Percentiles rank a stretch among this genome's conserved stretches.
Evolutionary conservation across 2,113 vertebrate species (phyloP).

Genomic region (Cnemophilus loriae): DNA sequence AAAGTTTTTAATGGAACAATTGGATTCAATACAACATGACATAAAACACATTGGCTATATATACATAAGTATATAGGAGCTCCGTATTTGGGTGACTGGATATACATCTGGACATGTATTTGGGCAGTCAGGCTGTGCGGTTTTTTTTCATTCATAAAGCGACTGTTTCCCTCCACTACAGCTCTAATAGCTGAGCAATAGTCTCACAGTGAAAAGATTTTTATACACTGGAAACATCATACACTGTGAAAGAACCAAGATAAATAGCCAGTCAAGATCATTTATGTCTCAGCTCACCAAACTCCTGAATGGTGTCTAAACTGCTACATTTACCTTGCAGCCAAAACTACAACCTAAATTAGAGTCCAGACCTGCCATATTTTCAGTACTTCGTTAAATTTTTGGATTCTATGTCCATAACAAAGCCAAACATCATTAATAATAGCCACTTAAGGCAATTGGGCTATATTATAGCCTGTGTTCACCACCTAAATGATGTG

Average conservation of each 20-base stretch:
- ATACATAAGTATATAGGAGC: neutral
- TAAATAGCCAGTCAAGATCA: neutral
- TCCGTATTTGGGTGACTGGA: neutral
- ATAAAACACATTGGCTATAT: neutral
- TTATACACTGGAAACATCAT: neutral
- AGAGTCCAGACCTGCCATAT: neutral
- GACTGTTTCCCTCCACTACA: neutral
- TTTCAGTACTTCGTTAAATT: neutral
- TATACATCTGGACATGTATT: neutral
- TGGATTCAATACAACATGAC: neutral
- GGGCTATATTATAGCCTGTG: neutral
- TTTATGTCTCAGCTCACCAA: neutral
- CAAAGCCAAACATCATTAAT: neutral
- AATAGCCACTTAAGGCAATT: neutral
- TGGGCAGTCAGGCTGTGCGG: neutral
- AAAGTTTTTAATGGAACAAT: slow-evolving; percentile 29
- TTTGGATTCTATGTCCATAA: neutral
- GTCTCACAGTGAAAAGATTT: neutral
- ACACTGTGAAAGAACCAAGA: neutral
- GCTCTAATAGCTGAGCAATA: neutral
- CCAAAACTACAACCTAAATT: neutral
- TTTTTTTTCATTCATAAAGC: slow-evolving; percentile 4
- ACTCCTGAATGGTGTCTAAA: neutral
- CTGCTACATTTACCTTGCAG: neutral
- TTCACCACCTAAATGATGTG: neutral